phyloP scores from a whole-genome alignment of 2,113 vertebrate genomes.

The Girardinichthys multiradiatus region DNA sequence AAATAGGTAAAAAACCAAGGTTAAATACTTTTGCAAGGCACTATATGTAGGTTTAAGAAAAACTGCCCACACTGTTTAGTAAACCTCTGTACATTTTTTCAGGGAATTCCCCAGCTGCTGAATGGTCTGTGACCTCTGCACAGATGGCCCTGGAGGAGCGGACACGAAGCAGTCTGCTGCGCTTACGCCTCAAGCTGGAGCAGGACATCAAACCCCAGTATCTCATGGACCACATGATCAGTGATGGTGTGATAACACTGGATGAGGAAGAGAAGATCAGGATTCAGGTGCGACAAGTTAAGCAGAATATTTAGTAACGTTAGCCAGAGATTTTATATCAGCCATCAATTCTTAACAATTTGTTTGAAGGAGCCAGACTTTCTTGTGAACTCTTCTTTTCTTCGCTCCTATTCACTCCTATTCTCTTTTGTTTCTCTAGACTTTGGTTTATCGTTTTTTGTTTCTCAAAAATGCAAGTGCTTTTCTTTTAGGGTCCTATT shows the following conservation, averaged over 20 bases:
- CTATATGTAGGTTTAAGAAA: too few species aligned
- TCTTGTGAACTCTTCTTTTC: too few species aligned
- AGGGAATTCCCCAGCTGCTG: slow-evolving; percentile 12
- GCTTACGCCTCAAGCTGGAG: slow-evolving; percentile 82
- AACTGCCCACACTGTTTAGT: too few species aligned
- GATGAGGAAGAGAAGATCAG: slow-evolving; percentile 88
- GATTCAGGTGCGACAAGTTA: slow-evolving; percentile 80
- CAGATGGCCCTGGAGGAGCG: slow-evolving; percentile 84
- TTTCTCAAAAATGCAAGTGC: too few species aligned
- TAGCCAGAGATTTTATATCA: too few species aligned
- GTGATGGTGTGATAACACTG: slow-evolving; percentile 83
- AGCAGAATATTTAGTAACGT: not conserved
- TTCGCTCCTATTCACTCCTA: too few species aligned
- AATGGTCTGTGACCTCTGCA: slow-evolving; percentile 34
- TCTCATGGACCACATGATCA: slow-evolving; percentile 94
- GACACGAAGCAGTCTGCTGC: slow-evolving; percentile 87
- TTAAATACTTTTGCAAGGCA: too few species aligned
- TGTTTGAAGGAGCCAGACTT: not conserved
- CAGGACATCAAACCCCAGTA: slow-evolving; percentile 90
- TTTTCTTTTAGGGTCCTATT: too few species aligned
- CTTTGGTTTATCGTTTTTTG: too few species aligned
- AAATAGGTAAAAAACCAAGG: too few species aligned
- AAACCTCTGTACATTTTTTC: not conserved
- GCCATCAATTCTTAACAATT: not conserved
- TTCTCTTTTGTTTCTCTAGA: too few species aligned